phyloP scores from a whole-genome alignment of 2,797 vertebrate genomes.

The Antrozous pallidus region DNA sequence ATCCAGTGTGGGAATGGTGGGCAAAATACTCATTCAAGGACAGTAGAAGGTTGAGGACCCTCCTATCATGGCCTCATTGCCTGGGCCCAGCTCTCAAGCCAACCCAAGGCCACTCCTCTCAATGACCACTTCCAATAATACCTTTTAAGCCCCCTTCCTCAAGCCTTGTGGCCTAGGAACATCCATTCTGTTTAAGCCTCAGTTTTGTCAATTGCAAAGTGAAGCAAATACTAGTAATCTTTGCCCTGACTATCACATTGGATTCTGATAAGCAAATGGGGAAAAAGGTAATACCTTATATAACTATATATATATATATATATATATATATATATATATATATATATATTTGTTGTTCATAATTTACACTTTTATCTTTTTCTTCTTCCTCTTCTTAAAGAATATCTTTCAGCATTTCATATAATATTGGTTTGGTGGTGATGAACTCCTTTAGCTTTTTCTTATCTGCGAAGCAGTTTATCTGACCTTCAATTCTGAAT shows the following conservation, averaged over 20 bases:
- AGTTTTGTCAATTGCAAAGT: neutral
- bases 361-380: too few relatives aligned
- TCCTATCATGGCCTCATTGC: neutral
- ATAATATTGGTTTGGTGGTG: too few relatives aligned
- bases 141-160: neutral
- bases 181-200: neutral
- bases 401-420: too few relatives aligned
- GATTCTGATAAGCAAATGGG: neutral
- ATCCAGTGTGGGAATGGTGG: neutral
- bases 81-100: neutral
- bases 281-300: neutral
- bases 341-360: too few relatives aligned
- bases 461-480: too few relatives aligned
- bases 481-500: too few relatives aligned
- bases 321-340: too few relatives aligned
- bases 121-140: neutral
- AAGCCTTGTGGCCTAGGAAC: neutral
- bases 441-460: too few relatives aligned
- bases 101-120: neutral
- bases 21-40: neutral
- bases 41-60: neutral
- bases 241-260: neutral
- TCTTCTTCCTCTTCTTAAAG: too few relatives aligned
- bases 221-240: neutral
- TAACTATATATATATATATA: too few relatives aligned